A percentile compares a stretch with the other conserved stretches of the same genome.
Conservation (phyloP, 2,888 invertebrate genomes). For the Orchesella flavescens region DNA sequence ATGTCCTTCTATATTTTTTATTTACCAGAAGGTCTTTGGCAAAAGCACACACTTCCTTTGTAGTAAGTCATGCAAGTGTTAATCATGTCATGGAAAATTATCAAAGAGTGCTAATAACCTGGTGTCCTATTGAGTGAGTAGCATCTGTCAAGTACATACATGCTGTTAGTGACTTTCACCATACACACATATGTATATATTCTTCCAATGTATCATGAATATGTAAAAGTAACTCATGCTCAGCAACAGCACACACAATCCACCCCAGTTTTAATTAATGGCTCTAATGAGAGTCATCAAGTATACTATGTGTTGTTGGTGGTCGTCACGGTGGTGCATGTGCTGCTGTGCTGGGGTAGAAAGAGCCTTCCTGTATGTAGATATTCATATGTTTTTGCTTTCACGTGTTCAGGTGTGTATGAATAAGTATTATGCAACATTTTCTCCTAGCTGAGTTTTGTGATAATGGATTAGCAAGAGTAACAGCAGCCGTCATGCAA, state of each 20-base stretch:
- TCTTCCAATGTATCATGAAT: not conserved
- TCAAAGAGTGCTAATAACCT: too few species aligned
- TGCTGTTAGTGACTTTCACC: too few species aligned
- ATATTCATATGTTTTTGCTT: not conserved
- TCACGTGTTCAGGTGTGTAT: not conserved
- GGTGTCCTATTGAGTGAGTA: too few species aligned
- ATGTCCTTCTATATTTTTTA: too few species aligned
- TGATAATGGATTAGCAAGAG: constrained; percentile 26
- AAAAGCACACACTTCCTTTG: too few species aligned
- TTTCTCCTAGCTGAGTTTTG: not conserved
- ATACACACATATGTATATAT: too few species aligned
- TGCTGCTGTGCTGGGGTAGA: not conserved
- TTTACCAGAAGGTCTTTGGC: too few species aligned
- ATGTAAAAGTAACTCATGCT: too few species aligned
- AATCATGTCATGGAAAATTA: too few species aligned
- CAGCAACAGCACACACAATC: not conserved
- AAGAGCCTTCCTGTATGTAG: not conserved
- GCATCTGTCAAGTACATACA: too few species aligned
- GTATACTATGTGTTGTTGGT: constrained; percentile 9
- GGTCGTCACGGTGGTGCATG: constrained; percentile 16
- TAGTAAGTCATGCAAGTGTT: too few species aligned
- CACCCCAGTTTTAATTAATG: constrained; percentile 36
- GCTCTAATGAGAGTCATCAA: constrained; percentile 6
- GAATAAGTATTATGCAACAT: not conserved
- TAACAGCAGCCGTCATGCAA: constrained; percentile 37